Evolutionary conservation across 1,140 invertebrate genomes (phyloP), one percentile per base, ranked within the genome.

Genomic region (Temnothorax curvispinosus): DNA sequence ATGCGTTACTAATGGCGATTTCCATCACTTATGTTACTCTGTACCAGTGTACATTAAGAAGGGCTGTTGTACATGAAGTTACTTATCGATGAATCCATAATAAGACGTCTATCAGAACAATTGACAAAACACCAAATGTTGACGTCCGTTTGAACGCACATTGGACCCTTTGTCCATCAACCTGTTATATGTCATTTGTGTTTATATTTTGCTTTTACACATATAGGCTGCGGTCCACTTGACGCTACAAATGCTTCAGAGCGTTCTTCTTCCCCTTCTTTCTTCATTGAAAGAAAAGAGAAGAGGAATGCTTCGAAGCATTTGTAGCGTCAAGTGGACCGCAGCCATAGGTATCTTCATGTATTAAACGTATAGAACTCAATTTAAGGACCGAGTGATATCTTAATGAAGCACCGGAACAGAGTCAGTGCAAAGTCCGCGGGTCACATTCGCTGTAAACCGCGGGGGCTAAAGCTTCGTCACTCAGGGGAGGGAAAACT

Each of bases 401-500:
- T 47, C 44, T 11, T 47, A 47, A 47, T 13, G 9, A 11, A 65
- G 4, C 9, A 44, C 1, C 4, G n/a, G 9, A 44, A n/a, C 38
- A 21, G 8, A 67, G 4, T 21, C 6, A 8, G 52, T 54, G 52
- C 4, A 15, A 54, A 6, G 52, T 4, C 18, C 6, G n/a, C 54
- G 6, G n/a, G 1, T 52, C 27, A 52, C 50, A 8, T 8, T 56
- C 54, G 54, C 38, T 41, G 38, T 21, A 56, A 21, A 56, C 18
- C 7, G 50, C 3, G 21, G 8, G 18, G 18, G 4, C 64, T n/a
- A 18, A 44, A 8, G 41, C n/a, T 2, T 27, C 8, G 21, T 11
- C 56, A 60, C 21, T 4, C 9, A 8, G 56, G 9, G 18, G 21
- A 38, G 75, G 44, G 9, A 35, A 38, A 47, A 64, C 87, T 92